Evolutionary conservation across 2,797 vertebrate genomes (phyloP).

Genomic region (Columba guinea): DNA sequence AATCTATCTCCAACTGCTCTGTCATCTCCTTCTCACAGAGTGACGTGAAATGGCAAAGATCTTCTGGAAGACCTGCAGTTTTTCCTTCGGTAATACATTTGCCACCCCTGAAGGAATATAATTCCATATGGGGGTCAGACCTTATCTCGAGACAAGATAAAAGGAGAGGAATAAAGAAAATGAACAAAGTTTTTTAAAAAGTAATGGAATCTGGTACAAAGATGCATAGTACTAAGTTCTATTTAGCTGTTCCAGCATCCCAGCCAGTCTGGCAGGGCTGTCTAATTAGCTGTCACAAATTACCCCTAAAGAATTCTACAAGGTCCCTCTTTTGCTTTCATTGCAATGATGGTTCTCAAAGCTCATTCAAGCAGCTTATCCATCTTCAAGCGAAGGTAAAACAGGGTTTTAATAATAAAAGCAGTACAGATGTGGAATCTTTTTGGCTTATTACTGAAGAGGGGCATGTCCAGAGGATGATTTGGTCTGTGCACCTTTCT

Average conservation of each 20-base stretch:
- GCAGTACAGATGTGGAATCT: not conserved
- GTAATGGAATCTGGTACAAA: not conserved
- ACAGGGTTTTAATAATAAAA: not conserved
- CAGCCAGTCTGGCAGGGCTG: not conserved
- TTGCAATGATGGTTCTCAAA: not conserved
- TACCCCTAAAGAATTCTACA: not conserved
- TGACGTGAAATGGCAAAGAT: not conserved
- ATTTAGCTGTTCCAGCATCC: not conserved
- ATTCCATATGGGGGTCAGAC: not conserved
- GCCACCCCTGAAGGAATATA: not conserved
- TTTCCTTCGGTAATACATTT: not conserved
- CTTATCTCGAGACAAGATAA: not conserved
- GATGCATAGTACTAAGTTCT: not conserved
- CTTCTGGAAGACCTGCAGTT: not conserved
- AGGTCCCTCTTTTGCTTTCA: not conserved
- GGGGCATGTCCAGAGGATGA: not conserved
- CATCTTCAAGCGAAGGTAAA: not conserved
- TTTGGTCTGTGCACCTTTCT: not conserved
- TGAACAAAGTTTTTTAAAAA: not conserved
- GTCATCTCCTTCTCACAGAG: not conserved
- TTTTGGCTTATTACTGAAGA: not conserved
- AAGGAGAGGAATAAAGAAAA: not conserved
- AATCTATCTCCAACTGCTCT: not conserved
- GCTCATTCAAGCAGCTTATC: not conserved
- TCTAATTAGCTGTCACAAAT: not conserved